These are phyloP conservation scores for Drosophila pectinifera DNA, from an alignment of 1,140 invertebrate species.

Conservation along the genomic window DNA sequence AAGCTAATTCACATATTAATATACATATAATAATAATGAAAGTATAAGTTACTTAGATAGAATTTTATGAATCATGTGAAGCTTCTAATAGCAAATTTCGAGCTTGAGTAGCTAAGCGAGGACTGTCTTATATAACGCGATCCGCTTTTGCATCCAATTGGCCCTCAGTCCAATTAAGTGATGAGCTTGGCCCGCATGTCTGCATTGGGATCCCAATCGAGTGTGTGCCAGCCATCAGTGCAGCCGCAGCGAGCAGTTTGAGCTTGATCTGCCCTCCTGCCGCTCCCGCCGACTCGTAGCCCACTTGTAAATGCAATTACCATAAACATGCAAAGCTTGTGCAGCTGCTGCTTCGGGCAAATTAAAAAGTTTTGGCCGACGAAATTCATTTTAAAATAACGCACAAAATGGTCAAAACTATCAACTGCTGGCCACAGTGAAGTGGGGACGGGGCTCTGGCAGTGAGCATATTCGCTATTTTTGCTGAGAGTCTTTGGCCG, in stretches of 20 bases:
- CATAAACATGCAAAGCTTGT: slow-evolving; percentile 70
- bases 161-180: slow-evolving; percentile 32
- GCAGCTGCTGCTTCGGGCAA: slow-evolving; percentile 60
- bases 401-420: slow-evolving; percentile 59
- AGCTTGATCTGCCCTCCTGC: not conserved
- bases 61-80: too few species aligned
- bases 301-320: slow-evolving; percentile 59
- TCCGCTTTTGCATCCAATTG: slow-evolving; percentile 22
- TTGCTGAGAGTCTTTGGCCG: not conserved
- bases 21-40: too few species aligned
- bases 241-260: slow-evolving; percentile 7
- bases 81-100: too few species aligned
- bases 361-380: slow-evolving; percentile 66
- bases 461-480: slow-evolving; percentile 2
- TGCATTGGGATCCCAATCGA: slow-evolving; percentile 25
- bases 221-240: slow-evolving; percentile 17
- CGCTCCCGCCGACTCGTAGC: not conserved
- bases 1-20: too few species aligned
- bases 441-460: slow-evolving; percentile 4
- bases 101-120: not conserved
- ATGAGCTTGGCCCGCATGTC: slow-evolving; percentile 38
- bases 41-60: too few species aligned
- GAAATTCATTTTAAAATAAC: slow-evolving; percentile 55
- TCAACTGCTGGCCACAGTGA: slow-evolving; percentile 23
- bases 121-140: not conserved